Conservation (phyloP, 2,113 vertebrate species). For the Leucopternis melanops region DNA sequence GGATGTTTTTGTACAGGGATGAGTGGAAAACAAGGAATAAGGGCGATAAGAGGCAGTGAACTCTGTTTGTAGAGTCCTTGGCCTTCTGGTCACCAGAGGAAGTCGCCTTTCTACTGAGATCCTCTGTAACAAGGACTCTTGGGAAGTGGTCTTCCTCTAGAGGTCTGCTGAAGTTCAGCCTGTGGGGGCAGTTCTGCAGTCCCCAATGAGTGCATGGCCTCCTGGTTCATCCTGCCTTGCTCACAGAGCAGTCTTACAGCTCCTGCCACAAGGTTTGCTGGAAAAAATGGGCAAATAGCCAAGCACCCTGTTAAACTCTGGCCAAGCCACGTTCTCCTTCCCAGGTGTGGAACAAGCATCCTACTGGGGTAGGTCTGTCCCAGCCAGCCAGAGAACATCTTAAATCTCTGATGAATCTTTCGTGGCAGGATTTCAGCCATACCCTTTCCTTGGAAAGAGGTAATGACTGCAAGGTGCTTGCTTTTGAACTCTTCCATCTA, state of each 20-base stretch:
- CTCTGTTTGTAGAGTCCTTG: background rate
- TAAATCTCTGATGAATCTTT: background rate
- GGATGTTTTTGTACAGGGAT: background rate
- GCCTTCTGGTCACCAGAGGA: background rate
- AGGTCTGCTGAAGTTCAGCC: background rate
- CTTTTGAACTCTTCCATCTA: background rate
- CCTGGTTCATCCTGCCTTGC: background rate
- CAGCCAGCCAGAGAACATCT: background rate
- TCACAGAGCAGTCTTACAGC: background rate
- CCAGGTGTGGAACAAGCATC: background rate
- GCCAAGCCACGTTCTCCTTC: background rate
- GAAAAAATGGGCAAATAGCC: background rate
- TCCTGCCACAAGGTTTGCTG: slow-evolving; percentile 14
- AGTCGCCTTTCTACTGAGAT: background rate
- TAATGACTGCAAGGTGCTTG: background rate
- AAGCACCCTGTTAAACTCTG: background rate
- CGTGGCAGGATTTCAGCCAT: background rate
- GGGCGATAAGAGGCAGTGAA: background rate
- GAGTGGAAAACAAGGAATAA: background rate
- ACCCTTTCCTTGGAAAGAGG: background rate
- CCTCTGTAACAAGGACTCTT: background rate
- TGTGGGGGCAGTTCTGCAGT: background rate
- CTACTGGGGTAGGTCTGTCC: background rate
- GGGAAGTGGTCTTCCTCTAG: background rate
- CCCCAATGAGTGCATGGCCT: background rate